Evolutionary conservation across 2,113 vertebrate genomes (phyloP).

Genomic region (Sakesphorus luctuosus): DNA sequence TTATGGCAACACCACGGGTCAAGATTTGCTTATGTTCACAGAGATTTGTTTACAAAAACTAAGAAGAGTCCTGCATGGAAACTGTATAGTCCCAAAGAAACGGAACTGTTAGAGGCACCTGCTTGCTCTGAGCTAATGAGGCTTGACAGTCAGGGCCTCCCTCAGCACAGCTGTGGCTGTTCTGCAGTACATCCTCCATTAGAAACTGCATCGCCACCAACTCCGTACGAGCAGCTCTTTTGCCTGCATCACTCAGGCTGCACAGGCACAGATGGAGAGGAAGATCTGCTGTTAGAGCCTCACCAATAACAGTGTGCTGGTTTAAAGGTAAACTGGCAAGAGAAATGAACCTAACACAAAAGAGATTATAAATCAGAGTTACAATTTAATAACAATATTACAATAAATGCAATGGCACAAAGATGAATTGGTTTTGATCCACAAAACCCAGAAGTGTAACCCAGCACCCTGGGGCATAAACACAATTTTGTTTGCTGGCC

Average conservation of each 20-base stretch:
- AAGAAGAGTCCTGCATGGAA: not conserved
- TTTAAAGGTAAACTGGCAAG: too few species aligned
- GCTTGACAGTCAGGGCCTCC: not conserved
- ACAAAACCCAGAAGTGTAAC: too few species aligned
- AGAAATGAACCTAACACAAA: too few species aligned
- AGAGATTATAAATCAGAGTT: too few species aligned
- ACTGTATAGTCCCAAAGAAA: not conserved
- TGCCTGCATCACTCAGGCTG: conserved; percentile 63
- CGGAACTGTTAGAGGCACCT: not conserved
- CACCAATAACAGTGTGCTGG: not conserved
- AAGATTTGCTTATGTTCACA: not conserved
- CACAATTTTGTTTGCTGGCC: too few species aligned
- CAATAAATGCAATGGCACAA: too few species aligned
- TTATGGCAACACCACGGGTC: not conserved
- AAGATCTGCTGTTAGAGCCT: not conserved
- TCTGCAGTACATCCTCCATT: conserved; percentile 75
- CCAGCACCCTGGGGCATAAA: too few species aligned
- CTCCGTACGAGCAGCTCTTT: conserved; percentile 70
- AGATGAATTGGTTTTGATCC: too few species aligned
- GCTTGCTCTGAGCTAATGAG: not conserved
- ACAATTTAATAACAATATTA: too few species aligned
- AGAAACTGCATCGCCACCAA: conserved; percentile 70
- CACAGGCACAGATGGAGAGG: conserved; percentile 76
- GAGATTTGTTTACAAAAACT: not conserved
- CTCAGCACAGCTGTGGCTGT: not conserved